Evolutionary conservation across 1,140 invertebrate species (phyloP), one percentile per base, ranked within the genome.

Genomic region (Halictus rubicundus): DNA sequence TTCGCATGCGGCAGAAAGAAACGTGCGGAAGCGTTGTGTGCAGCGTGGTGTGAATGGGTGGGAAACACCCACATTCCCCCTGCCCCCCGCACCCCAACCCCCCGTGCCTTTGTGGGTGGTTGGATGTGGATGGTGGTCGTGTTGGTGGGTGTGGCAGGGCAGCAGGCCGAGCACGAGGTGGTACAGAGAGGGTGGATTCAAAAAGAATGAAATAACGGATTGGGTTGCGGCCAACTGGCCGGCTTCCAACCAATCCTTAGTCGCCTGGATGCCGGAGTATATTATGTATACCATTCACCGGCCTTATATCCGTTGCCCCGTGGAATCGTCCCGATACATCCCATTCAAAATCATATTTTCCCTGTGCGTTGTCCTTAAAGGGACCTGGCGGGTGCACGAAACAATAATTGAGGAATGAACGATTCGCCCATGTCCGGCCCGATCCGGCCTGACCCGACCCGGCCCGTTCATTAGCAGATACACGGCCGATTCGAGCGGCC

Each of bases 121-220:
- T n/a, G 68, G 79, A 59, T n/a, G 68, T 27, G 65, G 68, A 39
- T 27, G 72, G 49, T 27, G 68, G 82, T 70, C 68, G 59, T 76
- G 82, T 81, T 74, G 59, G 74, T 65, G 73, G 72, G 52, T 73
- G 68, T 77, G 69, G 82, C 81, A 60, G 70, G 78, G 78, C 63
- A 77, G 77, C 64, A 68, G 57, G 79, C 71, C 27, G 71, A 78
- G 72, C 42, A 73, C 72, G 80, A 81, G 82, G 71, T 75, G 85
- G 87, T 64, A 82, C 70, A 80, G 75, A 84, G 77, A 84, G 75
- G 89, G 81, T 81, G 88, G 89, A 90, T 92, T 91, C 88, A 89
- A 92, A 93, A 92, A 92, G 91, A 92, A 93, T 93, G 90, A 92
- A 93, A 92, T 93, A 92, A 92, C 90, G 89, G 89, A 92, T 91